Evolutionary conservation across 2,888 invertebrate genomes (phyloP).

Genomic region (Trichogramma dendrolimi): DNA sequence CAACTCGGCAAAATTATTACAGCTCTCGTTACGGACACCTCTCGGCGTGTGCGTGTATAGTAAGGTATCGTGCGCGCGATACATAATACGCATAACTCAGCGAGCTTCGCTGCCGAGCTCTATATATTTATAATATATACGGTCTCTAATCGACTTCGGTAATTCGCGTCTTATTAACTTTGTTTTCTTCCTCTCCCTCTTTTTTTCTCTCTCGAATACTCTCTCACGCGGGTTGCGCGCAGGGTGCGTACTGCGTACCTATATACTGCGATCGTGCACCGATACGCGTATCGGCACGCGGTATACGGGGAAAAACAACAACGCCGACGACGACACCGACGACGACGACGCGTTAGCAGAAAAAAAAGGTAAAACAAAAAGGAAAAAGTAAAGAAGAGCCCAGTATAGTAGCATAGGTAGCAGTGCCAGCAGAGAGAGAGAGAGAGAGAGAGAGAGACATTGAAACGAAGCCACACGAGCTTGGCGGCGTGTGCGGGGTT

Average conservation of each 20-base stretch:
- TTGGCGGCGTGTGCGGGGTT: no score
- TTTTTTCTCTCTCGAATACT: neutral
- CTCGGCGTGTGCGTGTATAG: no score
- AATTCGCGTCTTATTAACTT: no score
- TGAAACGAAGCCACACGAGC: slow-evolving; percentile 22
- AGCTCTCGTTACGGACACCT: no score
- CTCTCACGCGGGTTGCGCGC: neutral
- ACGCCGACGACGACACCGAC: neutral
- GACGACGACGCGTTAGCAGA: neutral
- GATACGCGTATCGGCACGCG: neutral
- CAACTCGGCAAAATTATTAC: no score
- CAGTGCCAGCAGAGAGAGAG: no score
- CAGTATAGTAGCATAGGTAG: no score
- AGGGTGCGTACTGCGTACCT: neutral
- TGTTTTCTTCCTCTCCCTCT: neutral
- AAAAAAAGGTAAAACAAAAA: neutral
- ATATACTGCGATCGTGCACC: neutral
- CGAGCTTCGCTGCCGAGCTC: no score
- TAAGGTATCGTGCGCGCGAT: no score
- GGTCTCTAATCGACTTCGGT: no score
- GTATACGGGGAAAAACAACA: neutral
- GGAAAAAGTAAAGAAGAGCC: neutral
- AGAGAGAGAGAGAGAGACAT: slow-evolving; percentile 14
- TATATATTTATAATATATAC: no score
- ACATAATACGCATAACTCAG: no score